phyloP scores from a whole-genome alignment of 1,140 invertebrate species.

The Myzus persicae region DNA sequence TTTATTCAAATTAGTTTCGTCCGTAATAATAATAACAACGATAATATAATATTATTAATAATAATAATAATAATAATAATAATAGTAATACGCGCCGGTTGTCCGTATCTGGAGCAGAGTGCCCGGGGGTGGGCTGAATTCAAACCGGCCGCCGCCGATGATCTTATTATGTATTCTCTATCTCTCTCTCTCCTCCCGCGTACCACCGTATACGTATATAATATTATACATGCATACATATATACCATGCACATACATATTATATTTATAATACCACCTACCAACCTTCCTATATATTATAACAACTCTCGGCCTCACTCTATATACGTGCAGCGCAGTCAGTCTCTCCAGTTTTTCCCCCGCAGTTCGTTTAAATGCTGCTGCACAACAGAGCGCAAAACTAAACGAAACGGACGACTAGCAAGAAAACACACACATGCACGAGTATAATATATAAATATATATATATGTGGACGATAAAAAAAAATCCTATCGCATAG shows the following conservation, averaged over 20 bases:
- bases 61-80: constrained; percentile 26
- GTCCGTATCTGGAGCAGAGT: constrained; percentile 27
- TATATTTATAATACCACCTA: neutral
- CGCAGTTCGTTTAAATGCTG: neutral
- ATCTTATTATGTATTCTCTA: neutral
- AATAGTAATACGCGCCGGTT: neutral
- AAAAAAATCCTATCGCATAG: neutral
- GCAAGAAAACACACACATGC: neutral
- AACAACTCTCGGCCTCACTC: neutral
- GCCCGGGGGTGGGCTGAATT: constrained; percentile 28
- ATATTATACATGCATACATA: neutral
- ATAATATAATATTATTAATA: constrained; percentile 32
- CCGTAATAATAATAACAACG: neutral
- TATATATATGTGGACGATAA: neutral
- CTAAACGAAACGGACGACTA: neutral
- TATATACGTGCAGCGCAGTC: neutral
- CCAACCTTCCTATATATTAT: neutral
- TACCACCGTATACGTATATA: neutral
- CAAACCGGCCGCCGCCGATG: constrained; percentile 42
- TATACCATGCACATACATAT: no score
- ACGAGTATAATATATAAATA: neutral
- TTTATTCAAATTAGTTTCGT: constrained; percentile 44
- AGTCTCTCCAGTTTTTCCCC: neutral
- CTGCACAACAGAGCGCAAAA: neutral
- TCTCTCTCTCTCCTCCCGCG: neutral